A percentile compares a stretch with the other conserved stretches of the same genome.
Conservation (phyloP, 2,888 invertebrate genomes). For the Acleris laterana region DNA sequence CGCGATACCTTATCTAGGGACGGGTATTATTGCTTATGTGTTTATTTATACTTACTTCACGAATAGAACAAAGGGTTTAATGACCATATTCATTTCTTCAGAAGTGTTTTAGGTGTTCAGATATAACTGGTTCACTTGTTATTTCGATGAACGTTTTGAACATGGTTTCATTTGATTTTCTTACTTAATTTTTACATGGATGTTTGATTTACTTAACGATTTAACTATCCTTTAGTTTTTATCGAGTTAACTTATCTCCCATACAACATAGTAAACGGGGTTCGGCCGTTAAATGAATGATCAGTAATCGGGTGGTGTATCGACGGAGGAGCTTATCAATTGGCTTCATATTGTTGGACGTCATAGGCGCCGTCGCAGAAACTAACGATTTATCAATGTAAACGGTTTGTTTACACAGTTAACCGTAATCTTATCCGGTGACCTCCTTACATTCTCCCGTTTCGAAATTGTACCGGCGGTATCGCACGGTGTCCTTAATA, state of each 20-base stretch:
- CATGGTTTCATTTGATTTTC: no score
- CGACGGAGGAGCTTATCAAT: conserved; percentile 60
- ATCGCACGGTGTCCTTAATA: conserved; percentile 78
- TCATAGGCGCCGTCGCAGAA: conserved; percentile 79
- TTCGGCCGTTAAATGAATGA: conserved; percentile 32
- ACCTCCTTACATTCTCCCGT: conserved; percentile 82
- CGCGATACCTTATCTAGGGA: conserved; percentile 16
- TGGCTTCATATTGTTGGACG: conserved; percentile 55
- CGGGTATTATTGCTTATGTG: conserved; percentile 1
- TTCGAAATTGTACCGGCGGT: conserved; percentile 80
- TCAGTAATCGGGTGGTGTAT: conserved; percentile 37
- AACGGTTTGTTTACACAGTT: conserved; percentile 83
- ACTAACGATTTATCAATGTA: conserved; percentile 81
- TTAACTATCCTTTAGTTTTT: no score
- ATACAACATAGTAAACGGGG: conserved; percentile 25
- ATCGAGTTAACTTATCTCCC: conserved; percentile 20
- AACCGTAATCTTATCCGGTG: conserved; percentile 83
- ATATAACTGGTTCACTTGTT: no score
- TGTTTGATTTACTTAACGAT: no score
- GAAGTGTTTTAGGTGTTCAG: no score
- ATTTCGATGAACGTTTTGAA: no score
- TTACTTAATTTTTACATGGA: no score
- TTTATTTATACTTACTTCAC: neutral
- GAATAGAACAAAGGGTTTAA: no score
- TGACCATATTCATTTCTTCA: no score